Conservation (phyloP, 2,888 invertebrate species). For the Minunthozetes semirufus region DNA sequence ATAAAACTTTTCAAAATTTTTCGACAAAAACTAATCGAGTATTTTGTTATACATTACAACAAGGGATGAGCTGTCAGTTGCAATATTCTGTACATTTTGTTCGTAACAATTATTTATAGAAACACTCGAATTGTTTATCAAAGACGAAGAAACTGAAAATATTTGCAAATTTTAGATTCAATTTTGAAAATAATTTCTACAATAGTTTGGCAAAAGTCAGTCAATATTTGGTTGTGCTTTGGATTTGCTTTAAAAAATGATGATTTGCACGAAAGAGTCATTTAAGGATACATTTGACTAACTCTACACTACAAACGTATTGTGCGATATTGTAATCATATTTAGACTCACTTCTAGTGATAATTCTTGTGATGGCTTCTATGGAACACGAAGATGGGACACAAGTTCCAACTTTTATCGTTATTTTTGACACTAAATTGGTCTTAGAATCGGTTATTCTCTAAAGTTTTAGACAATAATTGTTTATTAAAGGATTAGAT, state of each 20-base stretch:
- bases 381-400: conserved; percentile 42
- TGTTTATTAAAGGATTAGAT: neutral
- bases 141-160: neutral
- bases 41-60: neutral
- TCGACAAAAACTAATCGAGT: neutral
- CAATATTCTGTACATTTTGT: neutral
- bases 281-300: conserved; percentile 13
- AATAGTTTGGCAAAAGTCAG: neutral
- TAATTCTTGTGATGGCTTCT: conserved; percentile 38
- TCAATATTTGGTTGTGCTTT: no score
- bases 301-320: neutral
- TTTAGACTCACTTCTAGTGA: conserved; percentile 34
- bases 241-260: neutral
- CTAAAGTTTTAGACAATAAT: conserved; percentile 5
- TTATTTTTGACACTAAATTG: neutral
- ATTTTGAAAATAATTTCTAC: neutral
- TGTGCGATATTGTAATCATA: neutral
- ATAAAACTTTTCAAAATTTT: no score
- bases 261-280: conserved; percentile 31
- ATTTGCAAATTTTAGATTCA: neutral
- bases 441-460: conserved; percentile 29
- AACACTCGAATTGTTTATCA: neutral
- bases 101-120: neutral
- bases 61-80: neutral
- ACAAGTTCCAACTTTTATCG: conserved; percentile 41